Evolutionary conservation across 2,113 vertebrate genomes (phyloP), one percentile per base, ranked within the genome.

Genomic region (Tragelaphus imberbis): DNA sequence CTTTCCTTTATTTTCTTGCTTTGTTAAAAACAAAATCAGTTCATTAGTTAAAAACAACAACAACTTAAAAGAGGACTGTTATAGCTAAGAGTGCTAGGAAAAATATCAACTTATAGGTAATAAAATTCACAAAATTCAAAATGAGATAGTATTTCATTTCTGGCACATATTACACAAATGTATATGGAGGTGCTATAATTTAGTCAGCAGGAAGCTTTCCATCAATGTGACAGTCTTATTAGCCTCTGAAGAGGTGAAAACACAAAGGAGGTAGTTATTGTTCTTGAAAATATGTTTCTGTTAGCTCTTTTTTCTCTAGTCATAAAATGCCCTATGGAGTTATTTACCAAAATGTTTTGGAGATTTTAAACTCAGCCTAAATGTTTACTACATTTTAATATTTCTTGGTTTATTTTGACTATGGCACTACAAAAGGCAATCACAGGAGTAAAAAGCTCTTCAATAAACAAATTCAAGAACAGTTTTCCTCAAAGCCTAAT

Each of bases 151-250:
- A 95, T 98, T 97, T 98, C 90, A 97, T 97, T 98, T 98, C 85
- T 85, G 91, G 44, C 2, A 30, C 88, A 97, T 89, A 90, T 90
- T 94, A 90, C 27, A 17, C 71, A 92, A 98, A 98, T 93, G 44
- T 94, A 98, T 97, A 97, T 53, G 13, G 88, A 85, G 86, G 89
- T n/a, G 47, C 55, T 97, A 81, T 98, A 98, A 98, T 98, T 98
- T 97, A 98, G 97, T 89, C 80, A 97, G 91, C 44, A 96, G 95
- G 59, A 91, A 93, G 96, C 77, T 97, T 96, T 97, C 96, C 84
- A 98, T 98, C 97, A 98, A 77, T 47, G 91, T 98, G 97, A 98
- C 93, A 95, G 88, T 95, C 44, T 97, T 97, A 97, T 27, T 98
- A 97, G 97, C 80, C 80, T 98, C 98, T 85, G 68, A 68, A 98